Evolutionary conservation across 2,113 vertebrate genomes (phyloP), one percentile per base, ranked within the genome.

Genomic region (Saguinus imperator): DNA sequence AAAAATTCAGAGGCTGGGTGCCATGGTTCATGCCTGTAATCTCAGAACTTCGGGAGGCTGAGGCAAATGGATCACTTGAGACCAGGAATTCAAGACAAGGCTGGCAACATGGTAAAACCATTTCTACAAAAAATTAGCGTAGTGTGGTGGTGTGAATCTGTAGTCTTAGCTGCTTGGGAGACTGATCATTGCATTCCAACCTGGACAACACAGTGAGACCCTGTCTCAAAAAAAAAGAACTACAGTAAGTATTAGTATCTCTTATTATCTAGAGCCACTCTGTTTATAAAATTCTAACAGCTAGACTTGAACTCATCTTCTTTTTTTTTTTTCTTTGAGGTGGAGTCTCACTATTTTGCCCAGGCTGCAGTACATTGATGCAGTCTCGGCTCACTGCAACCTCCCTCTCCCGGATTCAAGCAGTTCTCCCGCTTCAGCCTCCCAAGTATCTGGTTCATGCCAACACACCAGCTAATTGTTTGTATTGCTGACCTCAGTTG

Each of bases 261-360:
- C 37, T 81, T 87, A 17, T 89, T 92, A 77, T 17, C 40, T 16
- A 86, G 43, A 17, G 35, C 32, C 27, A 68, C 21, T 27, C 4
- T 43, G 32, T 94, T 94, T 93, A n/a, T 82, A 66, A 91, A 90
- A 52, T 87, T 89, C 45, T 29, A 37, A 61, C 12, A 77, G 27
- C 80, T 87, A 40, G 70, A 61, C 48, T 64, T 61, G 52, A 82
- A 83, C 37, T 6, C 32, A 3, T 82, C 72, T 92, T 96, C 40
- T 61, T 61, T 29, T 64, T 61, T 11, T 27, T 61, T 27, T 61
- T 12, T 64, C 29, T 64, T 64, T 64, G 61, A 29, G 27, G 29
- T 64, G 27, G 12, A 14, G 27, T 64, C 61, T 64, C 61, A 64
- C 61, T 32, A 32, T 64, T 64, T 64, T 64, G 61, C 12, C 61